phyloP scores from a whole-genome alignment of 2,797 vertebrate species.

The Acrossocheilus wenchowensis region DNA sequence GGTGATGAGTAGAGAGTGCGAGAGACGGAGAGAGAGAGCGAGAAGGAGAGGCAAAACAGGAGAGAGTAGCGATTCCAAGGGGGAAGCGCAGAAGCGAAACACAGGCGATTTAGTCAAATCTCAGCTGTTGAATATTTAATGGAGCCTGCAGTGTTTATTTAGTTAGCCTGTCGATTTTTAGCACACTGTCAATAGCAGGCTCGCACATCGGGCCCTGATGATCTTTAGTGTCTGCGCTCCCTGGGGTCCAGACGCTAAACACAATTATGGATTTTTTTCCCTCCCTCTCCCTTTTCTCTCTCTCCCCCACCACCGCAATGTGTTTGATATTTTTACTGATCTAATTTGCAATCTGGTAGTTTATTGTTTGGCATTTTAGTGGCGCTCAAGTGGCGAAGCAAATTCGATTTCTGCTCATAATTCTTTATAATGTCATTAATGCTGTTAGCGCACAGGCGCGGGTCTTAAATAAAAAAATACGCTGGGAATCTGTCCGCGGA shows the following conservation, averaged over 20 bases:
- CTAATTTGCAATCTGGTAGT: slow-evolving; percentile 99
- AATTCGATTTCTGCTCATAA: slow-evolving; percentile 99
- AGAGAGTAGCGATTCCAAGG: slow-evolving; percentile 48
- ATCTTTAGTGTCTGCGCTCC: slow-evolving; percentile 96
- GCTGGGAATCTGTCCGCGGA: slow-evolving; percentile 76
- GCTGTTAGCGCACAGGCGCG: slow-evolving; percentile 90
- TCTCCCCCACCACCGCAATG: slow-evolving; percentile 86
- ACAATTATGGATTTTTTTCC: slow-evolving; percentile 97
- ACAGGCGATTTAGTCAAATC: slow-evolving; percentile 90
- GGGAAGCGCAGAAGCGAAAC: slow-evolving; percentile 71
- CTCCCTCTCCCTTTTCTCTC: slow-evolving; percentile 27
- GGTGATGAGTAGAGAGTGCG: slow-evolving; percentile 52
- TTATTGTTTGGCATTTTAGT: slow-evolving; percentile 99
- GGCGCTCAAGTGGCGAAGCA: slow-evolving; percentile 98
- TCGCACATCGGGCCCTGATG: slow-evolving; percentile 86
- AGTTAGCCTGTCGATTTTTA: slow-evolving; percentile 99
- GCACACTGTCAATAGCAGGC: slow-evolving; percentile 98
- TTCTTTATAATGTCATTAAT: slow-evolving; percentile 99
- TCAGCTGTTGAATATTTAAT: slow-evolving; percentile 99
- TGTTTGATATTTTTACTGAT: slow-evolving; percentile 99
- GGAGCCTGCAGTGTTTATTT: slow-evolving; percentile 96
- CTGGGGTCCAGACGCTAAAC: slow-evolving; percentile 94
- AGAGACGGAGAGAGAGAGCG: slow-evolving; percentile 42
- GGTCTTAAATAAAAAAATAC: slow-evolving; percentile 79
- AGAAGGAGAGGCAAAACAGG: slow-evolving; percentile 50